Evolutionary conservation across 1,140 invertebrate genomes (phyloP).

Genomic region (Teleopsis dalmanni): DNA sequence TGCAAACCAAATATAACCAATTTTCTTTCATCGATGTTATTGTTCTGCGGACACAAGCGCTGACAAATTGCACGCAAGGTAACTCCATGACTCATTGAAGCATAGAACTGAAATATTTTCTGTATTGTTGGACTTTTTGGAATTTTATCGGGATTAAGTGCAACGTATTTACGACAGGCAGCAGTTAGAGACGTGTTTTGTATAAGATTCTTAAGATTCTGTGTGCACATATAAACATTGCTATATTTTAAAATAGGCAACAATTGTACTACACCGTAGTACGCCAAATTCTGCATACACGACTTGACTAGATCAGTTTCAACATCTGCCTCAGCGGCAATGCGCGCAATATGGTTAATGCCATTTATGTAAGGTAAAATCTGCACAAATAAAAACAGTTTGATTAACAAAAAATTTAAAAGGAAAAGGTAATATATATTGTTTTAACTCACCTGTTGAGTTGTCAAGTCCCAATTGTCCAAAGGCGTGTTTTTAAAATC

Average conservation of each 20-base stretch:
- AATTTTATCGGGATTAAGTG: constrained; percentile 45
- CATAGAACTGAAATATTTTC: constrained; percentile 74
- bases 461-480: constrained; percentile 85
- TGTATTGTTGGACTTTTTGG: constrained; percentile 57
- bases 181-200: constrained; percentile 63
- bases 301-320: constrained; percentile 91
- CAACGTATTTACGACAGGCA: constrained; percentile 66
- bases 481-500: constrained; percentile 34
- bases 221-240: constrained; percentile 84
- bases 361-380: constrained; percentile 85
- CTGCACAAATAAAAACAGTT: constrained; percentile 44
- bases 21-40: constrained; percentile 67
- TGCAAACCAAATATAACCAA: constrained; percentile 87
- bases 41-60: constrained; percentile 46
- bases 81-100: constrained; percentile 74
- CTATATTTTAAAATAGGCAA: constrained; percentile 90
- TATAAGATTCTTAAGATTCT: constrained; percentile 66
- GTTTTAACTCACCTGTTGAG: constrained; percentile 58
- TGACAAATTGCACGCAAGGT: constrained; percentile 79
- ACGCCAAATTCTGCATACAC: constrained; percentile 88
- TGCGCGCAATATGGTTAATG: constrained; percentile 81
- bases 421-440: neutral
- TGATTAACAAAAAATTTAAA: neutral
- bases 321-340: constrained; percentile 77
- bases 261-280: constrained; percentile 61